These are phyloP conservation scores for Pseudonaja textilis DNA, from an alignment of 2,113 vertebrate genomes.

Conservation along the genomic window DNA sequence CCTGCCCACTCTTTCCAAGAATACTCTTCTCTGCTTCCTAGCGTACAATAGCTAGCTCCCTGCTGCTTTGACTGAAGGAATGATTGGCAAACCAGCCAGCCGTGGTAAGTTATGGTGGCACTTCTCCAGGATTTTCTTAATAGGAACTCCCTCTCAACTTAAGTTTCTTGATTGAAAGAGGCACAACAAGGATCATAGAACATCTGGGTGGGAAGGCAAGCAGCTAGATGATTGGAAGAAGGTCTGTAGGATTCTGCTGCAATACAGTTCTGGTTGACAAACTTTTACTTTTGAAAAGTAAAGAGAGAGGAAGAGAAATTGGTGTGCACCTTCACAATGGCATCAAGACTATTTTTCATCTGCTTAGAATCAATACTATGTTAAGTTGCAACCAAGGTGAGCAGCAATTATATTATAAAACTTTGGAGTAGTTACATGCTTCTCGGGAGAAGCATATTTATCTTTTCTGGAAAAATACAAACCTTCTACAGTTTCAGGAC, in stretches of 20 bases:
- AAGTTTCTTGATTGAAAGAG: neutral
- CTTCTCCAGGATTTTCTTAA: neutral
- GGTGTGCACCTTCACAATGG: neutral
- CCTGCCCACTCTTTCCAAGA: neutral
- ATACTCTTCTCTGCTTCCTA: neutral
- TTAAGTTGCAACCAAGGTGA: neutral
- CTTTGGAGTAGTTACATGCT: slow-evolving; percentile 11
- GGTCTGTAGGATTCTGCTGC: neutral
- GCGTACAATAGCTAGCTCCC: neutral
- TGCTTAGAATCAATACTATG: slow-evolving; percentile 9
- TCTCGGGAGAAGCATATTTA: neutral
- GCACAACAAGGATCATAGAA: neutral
- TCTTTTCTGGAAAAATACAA: neutral
- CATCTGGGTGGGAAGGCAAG: neutral
- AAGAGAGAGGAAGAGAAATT: neutral
- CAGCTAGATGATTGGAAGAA: neutral
- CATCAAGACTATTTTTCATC: neutral
- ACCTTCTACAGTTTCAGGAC: neutral
- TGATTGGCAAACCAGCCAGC: neutral
- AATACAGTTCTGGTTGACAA: neutral
- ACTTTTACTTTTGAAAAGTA: neutral
- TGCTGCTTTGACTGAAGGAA: neutral
- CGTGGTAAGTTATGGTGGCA: neutral
- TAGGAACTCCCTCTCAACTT: neutral
- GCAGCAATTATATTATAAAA: neutral